A percentile compares a stretch with the other conserved stretches of the same genome.
phyloP scores from a whole-genome alignment of 2,888 invertebrate genomes.

The Sisyra nigra region DNA sequence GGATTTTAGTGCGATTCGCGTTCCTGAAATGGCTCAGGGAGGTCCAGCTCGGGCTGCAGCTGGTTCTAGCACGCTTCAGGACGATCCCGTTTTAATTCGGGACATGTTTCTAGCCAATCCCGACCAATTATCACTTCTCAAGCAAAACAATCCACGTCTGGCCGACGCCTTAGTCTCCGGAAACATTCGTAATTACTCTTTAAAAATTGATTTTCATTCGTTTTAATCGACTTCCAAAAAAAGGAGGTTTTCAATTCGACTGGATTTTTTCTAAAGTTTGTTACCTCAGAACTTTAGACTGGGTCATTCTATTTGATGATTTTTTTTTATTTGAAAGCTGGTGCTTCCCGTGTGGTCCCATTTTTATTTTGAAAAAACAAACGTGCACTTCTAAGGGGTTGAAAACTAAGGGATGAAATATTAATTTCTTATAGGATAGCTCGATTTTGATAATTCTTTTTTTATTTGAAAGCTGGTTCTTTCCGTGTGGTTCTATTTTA shows the following conservation, averaged over 20 bases:
- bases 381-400: too few species aligned
- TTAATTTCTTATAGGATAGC: too few species aligned
- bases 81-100: constrained; percentile 70
- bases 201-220: background rate
- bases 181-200: constrained; percentile 44
- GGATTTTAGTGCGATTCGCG: constrained; percentile 76
- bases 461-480: too few species aligned
- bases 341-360: too few species aligned
- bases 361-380: too few species aligned
- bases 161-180: constrained; percentile 84
- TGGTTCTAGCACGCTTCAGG: constrained; percentile 34
- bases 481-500: too few species aligned
- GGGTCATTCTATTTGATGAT: too few species aligned
- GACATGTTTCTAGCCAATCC: constrained; percentile 83
- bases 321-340: too few species aligned
- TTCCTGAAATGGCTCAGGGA: constrained; percentile 38
- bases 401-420: too few species aligned
- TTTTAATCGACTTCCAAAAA: background rate
- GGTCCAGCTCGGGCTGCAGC: constrained; percentile 18
- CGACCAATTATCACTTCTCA: constrained; percentile 73
- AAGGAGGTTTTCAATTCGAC: background rate
- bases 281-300: too few species aligned
- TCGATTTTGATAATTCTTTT: too few species aligned
- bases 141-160: constrained; percentile 83
- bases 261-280: background rate